Evolutionary conservation across 2,888 invertebrate species (phyloP).

Genomic region (Buathra laborator): DNA sequence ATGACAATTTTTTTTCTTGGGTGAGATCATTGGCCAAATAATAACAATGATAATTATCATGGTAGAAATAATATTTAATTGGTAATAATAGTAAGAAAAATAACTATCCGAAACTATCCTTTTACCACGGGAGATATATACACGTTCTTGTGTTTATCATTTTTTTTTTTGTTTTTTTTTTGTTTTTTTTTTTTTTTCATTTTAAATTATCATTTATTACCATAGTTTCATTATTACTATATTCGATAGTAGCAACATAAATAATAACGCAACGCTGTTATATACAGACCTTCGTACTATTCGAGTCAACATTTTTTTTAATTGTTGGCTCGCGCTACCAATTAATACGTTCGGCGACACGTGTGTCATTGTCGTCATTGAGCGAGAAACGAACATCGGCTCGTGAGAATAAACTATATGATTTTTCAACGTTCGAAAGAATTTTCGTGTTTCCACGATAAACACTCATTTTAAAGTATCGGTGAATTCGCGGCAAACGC

Average conservation of each 20-base stretch:
- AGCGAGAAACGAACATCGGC: conserved; percentile 52
- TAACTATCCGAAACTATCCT: conserved; percentile 82
- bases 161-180: conserved; percentile 67
- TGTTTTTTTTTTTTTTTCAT: conserved; percentile 29
- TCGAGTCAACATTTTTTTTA: conserved; percentile 67
- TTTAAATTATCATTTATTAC: conserved; percentile 78
- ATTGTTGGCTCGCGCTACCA: conserved; percentile 68
- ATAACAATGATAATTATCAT: conserved; percentile 80
- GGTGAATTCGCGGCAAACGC: conserved; percentile 58
- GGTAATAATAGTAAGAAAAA: conserved; percentile 80
- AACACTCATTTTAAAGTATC: conserved; percentile 50
- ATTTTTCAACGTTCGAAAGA: conserved; percentile 49
- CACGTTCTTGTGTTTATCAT: conserved; percentile 79
- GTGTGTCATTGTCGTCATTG: conserved; percentile 56
- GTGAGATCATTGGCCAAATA: conserved; percentile 82
- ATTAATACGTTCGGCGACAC: conserved; percentile 71
- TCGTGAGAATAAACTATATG: conserved; percentile 24
- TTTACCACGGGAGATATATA: conserved; percentile 81
- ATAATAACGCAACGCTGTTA: conserved; percentile 82
- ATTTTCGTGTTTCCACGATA: conserved; percentile 55
- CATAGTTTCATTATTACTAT: conserved; percentile 79
- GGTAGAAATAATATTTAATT: conserved; percentile 74
- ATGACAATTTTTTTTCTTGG: conserved; percentile 39
- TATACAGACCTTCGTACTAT: conserved; percentile 77
- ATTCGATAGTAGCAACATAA: conserved; percentile 80